Evolutionary conservation across 2,113 vertebrate genomes (phyloP).

Genomic region (Uria lomvia): DNA sequence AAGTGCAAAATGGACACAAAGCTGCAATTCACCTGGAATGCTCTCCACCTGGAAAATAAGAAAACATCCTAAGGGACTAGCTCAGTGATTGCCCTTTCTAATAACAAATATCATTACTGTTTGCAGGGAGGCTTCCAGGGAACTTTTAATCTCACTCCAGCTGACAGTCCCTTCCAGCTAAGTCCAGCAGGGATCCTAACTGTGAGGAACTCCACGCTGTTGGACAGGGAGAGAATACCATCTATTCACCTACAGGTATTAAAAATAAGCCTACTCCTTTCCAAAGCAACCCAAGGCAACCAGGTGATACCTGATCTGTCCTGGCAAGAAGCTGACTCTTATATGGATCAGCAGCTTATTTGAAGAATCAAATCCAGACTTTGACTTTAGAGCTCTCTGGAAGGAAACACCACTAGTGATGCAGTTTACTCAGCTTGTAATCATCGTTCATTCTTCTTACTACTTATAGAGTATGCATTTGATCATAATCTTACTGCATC

Average conservation of each 20-base stretch:
- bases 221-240: slow-evolving; percentile 72
- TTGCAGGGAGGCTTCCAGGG: slow-evolving; percentile 79
- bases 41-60: not conserved
- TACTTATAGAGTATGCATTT: not conserved
- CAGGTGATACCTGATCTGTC: not conserved
- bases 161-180: slow-evolving; percentile 71
- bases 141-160: slow-evolving; percentile 55
- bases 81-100: not conserved
- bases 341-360: not conserved
- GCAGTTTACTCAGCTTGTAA: not conserved
- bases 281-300: not conserved
- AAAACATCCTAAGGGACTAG: not conserved
- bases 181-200: slow-evolving; percentile 58
- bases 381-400: not conserved
- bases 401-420: not conserved
- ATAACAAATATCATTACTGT: not conserved
- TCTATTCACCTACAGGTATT: slow-evolving; percentile 70
- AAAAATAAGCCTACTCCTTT: not conserved
- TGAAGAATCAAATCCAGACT: not conserved
- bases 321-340: not conserved
- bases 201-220: slow-evolving; percentile 60
- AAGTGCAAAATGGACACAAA: not conserved
- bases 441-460: not conserved
- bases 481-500: not conserved
- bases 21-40: not conserved